A percentile compares a stretch with the other conserved stretches of the same genome.
Conservation (phyloP, 1,140 invertebrate genomes). For the Atta texana region DNA sequence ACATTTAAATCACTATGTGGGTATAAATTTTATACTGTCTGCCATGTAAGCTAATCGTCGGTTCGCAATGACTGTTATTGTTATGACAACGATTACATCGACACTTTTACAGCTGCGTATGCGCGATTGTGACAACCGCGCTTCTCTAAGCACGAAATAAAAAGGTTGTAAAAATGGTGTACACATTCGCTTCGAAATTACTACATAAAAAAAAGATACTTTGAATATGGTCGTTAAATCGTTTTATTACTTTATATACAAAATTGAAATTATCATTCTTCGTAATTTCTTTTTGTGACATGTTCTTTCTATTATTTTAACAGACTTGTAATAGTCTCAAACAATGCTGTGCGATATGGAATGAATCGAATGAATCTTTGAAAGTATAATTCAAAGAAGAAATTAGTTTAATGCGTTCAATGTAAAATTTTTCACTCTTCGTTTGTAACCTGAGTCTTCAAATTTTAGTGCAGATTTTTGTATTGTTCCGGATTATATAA, state of each 20-base stretch:
- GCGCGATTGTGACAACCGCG: slow-evolving; percentile 54
- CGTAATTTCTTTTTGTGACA: not conserved
- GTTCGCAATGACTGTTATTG: slow-evolving; percentile 56
- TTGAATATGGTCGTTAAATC: not conserved
- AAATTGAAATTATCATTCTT: slow-evolving; percentile 7
- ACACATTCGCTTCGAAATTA: slow-evolving; percentile 22
- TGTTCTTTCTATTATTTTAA: not conserved
- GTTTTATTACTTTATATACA: slow-evolving; percentile 15
- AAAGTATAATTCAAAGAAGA: not conserved
- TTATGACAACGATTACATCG: slow-evolving; percentile 48
- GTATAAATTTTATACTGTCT: slow-evolving; percentile 63
- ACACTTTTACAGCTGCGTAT: slow-evolving; percentile 62
- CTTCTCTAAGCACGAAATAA: slow-evolving; percentile 58
- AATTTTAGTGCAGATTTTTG: too few relatives aligned
- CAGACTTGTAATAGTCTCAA: not conserved
- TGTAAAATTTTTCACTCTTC: too few relatives aligned
- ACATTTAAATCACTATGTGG: slow-evolving; percentile 64
- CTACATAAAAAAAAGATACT: slow-evolving; percentile 15
- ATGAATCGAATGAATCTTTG: not conserved
- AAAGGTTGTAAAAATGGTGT: slow-evolving; percentile 49
- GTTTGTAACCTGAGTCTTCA: too few relatives aligned
- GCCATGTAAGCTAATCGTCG: slow-evolving; percentile 54
- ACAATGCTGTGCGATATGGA: not conserved
- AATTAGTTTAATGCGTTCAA: not conserved
- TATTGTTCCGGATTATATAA: too few relatives aligned